These are phyloP conservation scores for Echeneis naucrates DNA, from an alignment of 2,797 vertebrate genomes.

Conservation along the genomic window DNA sequence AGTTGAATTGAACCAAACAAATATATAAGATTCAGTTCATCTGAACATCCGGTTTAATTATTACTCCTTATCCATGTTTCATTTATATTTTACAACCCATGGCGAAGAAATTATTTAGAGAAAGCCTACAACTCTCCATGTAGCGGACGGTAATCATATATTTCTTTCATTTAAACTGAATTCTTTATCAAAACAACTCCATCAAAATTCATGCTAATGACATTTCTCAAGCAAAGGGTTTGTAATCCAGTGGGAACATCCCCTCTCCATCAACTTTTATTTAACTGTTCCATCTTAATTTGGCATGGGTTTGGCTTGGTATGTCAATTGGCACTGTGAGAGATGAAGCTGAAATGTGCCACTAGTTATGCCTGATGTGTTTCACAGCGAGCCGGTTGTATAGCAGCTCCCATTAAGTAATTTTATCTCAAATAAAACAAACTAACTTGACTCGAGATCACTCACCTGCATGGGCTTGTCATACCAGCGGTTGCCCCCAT, in stretches of 20 bases:
- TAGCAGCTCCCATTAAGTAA: not conserved
- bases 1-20: constrained; percentile 7
- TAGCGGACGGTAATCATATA: constrained; percentile 4
- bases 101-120: constrained; percentile 11
- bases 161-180: constrained; percentile 23
- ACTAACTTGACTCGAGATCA: not conserved
- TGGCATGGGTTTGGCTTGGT: constrained; percentile 24
- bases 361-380: not conserved
- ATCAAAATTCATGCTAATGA: constrained; percentile 40
- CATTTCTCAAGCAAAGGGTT: not conserved
- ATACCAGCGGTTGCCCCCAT: constrained; percentile 96
- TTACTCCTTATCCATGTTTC: constrained; percentile 17
- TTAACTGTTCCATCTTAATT: constrained; percentile 30
- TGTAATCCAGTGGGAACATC: constrained; percentile 19
- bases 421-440: constrained; percentile 1
- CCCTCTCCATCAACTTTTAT: constrained; percentile 13
- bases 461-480: constrained; percentile 98
- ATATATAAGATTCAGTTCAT: not conserved
- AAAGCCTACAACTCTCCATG: not conserved
- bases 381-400: not conserved
- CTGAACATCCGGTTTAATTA: constrained; percentile 3
- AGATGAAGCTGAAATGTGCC: constrained; percentile 24
- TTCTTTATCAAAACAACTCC: constrained; percentile 45
- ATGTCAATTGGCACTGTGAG: constrained; percentile 1
- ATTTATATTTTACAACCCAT: not conserved